Base-by-base conservation (phyloP, 2,888 invertebrate species). In the Entomobrya multifasciata region DNA sequence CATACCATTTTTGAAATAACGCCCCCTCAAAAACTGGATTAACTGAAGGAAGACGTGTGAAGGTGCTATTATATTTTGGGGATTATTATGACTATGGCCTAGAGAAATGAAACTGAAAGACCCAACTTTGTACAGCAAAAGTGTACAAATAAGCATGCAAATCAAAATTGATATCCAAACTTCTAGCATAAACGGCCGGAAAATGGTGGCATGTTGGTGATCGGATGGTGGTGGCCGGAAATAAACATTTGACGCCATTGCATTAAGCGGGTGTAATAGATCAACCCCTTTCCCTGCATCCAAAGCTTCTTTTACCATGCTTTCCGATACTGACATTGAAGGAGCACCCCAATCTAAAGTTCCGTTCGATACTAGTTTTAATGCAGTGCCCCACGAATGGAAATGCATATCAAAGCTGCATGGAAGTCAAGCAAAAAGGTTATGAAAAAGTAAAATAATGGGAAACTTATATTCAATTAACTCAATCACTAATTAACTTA, bases 221-320 rank as follows among this genome's bases (percentile, higher is more conserved):
- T 36, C 70, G 11, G 49, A 0, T 17, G 70, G 60, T 1, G 74
- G 72, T n/a, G 72, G 74, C 10, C 74, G 44, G 30, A 82, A 82
- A 52, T 82, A 82, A 3, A 82, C 49, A 20, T 17, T 44, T 22
- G 81, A 70, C 60, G 60, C 11, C 60, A 60, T 27, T 60, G 8
- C 22, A 25, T 25, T 25, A 0, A 82, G 13, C 17, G 82, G 74
- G 22, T 82, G 74, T n/a, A 74, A 36, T 11, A 82, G 17, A 11
- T 11, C 47, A 25, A 82, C 22, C 10, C 17, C 44, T 47, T 1
- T 0, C 4, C 57, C 65, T 17, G 41, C 36, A 41, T 17, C 20
- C 1, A 36, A 10, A 11, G 17, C 41, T 36, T 65, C 3, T 5
- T 36, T 41, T 3, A 65, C 36, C 41, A 65, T 5, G 1, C 41